phyloP scores from a whole-genome alignment of 2,888 invertebrate genomes.

The Zelleria hepariella region DNA sequence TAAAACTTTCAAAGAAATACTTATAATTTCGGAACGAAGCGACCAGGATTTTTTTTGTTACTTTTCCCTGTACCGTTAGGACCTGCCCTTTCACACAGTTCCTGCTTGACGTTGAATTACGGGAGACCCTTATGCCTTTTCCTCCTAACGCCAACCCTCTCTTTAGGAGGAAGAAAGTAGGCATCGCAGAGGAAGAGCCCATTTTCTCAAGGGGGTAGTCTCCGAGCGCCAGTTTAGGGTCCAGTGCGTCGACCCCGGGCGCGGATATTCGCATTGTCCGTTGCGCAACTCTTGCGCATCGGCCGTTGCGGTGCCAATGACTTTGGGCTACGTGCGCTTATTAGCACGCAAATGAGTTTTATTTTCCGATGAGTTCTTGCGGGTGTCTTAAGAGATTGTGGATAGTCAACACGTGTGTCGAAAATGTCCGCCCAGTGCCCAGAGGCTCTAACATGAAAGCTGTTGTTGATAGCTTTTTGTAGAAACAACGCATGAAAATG shows the following conservation, averaged over 20 bases:
- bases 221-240: constrained; percentile 37
- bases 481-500: too few relatives aligned
- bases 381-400: not conserved
- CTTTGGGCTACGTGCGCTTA: constrained; percentile 1
- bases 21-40: too few relatives aligned
- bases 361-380: not conserved
- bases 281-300: constrained; percentile 43
- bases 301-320: constrained; percentile 4
- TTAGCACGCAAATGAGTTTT: not conserved
- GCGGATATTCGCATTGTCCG: constrained; percentile 33
- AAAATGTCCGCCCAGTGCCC: too few relatives aligned
- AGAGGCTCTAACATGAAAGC: too few relatives aligned
- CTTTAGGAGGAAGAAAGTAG: not conserved
- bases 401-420: not conserved
- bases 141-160: too few relatives aligned
- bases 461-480: too few relatives aligned
- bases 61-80: too few relatives aligned
- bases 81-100: too few relatives aligned
- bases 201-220: not conserved
- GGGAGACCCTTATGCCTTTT: too few relatives aligned
- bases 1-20: too few relatives aligned
- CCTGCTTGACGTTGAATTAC: too few relatives aligned
- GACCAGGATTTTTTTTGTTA: too few relatives aligned
- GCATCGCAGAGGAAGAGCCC: not conserved
- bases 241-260: constrained; percentile 40